Evolutionary conservation across 2,113 vertebrate genomes (phyloP), one percentile per base, ranked within the genome.

Genomic region (Ctenomys sociabilis): DNA sequence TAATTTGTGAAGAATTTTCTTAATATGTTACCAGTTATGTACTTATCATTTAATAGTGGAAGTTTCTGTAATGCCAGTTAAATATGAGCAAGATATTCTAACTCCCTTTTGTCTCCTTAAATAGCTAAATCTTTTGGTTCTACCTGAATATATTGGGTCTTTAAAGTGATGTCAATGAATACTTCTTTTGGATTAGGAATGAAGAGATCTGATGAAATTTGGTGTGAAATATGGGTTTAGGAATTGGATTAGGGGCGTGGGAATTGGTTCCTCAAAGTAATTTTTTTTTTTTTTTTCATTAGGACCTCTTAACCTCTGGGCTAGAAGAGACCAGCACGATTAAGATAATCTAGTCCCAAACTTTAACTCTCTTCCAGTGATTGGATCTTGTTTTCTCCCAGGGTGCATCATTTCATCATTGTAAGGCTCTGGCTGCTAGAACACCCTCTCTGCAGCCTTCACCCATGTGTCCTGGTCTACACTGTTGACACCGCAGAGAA

Each of bases 271-370:
- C 5, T 40, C 57, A 30, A 64, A 73, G 21, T n/a, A n/a, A n/a
- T n/a, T n/a, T 28, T 85, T 63, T 75, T 43, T 26, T 75, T 97
- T 85, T 91, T 97, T 88, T 91, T 82, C 61, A 57, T 75, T 93
- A 80, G 6, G 32, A 17, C 5, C 35, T 30, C 28, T 88, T 91
- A 70, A 66, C 96, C 37, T 64, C 63, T 75, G 32, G 73, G 43
- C 59, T 82, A 82, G 26, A 85, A 88, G 40, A 26, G 3, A 49
- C 28, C 37, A 35, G 16, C 2, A 66, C 21, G 3, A 30, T 90
- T 93, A 84, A 45, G 77, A 90, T 88, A 13, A 64, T 26, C 26
- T 84, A 68, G 57, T 68, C 49, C 35, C 3, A 37, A 82, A 80
- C 49, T 73, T 26, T 57, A 85, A 75, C 30, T 64, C 35, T 93